Evolutionary conservation across 2,888 invertebrate species (phyloP), one percentile per base, ranked within the genome.

Genomic region (Pseudanteris insignis): DNA sequence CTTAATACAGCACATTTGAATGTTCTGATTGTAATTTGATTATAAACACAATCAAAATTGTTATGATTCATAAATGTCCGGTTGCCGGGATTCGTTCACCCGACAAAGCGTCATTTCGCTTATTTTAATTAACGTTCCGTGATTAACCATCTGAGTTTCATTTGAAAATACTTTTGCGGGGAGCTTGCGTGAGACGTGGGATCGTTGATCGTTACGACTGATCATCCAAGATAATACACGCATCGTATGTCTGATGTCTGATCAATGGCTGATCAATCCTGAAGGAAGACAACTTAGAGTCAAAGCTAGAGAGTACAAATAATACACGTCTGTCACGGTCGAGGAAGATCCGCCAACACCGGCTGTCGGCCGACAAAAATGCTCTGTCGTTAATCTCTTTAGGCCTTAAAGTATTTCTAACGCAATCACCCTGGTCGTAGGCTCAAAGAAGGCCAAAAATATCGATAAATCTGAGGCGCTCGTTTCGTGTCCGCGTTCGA

Each of bases 271-370:
- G 37, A 44, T 34, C 48, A 44, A 30, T 36, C 29, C 28, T 38
- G 54, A 50, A 50, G 44, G 55, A 55, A 51, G 53, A 62, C 47
- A 62, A 62, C 41, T 53, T 32, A 57, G 47, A 47, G 36, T 44
- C 21, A 34, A 57, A 47, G 37, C 18, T 47, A 43, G 51, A 15
- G 50, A 43, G 32, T 41, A 57, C 21, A 62, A 47, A 57, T 21
- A 11, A 46, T 41, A 41, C 34, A 47, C 41, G 47, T 48, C 34
- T 50, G 43, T 51, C 18, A 32, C 24, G 33, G 25, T 15, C 29
- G 36, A 57, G 37, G 37, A 62, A 62, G 53, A 62, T 48, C 33
- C 53, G 41, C 26, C 18, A 28, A 50, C 26, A 26, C 33, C 33
- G 28, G 28, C 34, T 53, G 41, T 32, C 15, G 28, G 47, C 25